These are phyloP conservation scores for Calameuta idolon DNA, from an alignment of 2,888 invertebrate genomes.

Conservation along the genomic window DNA sequence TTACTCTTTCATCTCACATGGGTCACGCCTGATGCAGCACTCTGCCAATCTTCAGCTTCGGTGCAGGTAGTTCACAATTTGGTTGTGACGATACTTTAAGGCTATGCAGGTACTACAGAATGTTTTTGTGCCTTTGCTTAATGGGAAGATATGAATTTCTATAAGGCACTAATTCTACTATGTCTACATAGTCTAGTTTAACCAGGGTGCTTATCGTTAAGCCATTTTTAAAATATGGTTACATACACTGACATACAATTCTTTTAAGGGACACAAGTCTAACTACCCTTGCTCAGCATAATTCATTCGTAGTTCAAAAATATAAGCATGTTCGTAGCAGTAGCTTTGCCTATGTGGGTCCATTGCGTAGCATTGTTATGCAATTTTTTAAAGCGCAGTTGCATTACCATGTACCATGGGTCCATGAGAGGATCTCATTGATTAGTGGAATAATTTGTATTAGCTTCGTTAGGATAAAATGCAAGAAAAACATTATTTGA, in stretches of 20 bases:
- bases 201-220: neutral
- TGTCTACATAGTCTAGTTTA: neutral
- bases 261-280: neutral
- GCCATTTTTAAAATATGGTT: neutral
- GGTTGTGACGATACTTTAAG: neutral
- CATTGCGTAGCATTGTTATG: neutral
- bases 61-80: neutral
- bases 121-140: neutral
- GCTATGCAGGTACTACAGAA: neutral
- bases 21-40: neutral
- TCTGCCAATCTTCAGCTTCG: constrained; percentile 1
- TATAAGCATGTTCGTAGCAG: neutral
- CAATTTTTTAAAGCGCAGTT: neutral
- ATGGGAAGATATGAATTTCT: neutral
- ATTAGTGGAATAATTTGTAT: no score
- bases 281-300: neutral
- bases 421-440: no score
- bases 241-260: neutral
- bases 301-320: neutral
- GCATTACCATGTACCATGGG: no score
- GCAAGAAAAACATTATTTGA: no score
- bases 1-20: neutral
- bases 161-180: neutral
- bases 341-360: neutral
- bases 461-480: no score